Evolutionary conservation across 2,797 vertebrate genomes (phyloP), one percentile per base, ranked within the genome.

Genomic region (Premnoplex brunnescens): DNA sequence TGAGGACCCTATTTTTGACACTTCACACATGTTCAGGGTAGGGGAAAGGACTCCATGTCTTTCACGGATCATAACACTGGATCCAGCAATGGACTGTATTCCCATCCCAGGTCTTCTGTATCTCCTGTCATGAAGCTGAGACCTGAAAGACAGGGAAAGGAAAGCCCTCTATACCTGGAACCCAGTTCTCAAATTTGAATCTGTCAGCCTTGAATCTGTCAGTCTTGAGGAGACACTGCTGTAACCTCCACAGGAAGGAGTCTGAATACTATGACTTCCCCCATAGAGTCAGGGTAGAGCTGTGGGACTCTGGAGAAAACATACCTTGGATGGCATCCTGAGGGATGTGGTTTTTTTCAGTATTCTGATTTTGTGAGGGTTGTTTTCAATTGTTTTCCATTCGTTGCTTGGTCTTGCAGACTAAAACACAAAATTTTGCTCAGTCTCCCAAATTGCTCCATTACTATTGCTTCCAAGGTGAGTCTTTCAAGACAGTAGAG

Each of bases 1-100:
- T 54, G 60, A 64, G 54, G 12, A 67, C 27, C 30, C 14, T 7
- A 4, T 54, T 85, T 91, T 41, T 79, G 49, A 12, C 59, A 28
- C 39, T 10, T 81, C 32, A 23, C 18, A 14, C 17, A 5, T 60
- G 15, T 17, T 7, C 16, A 75, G 14, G 43, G 14, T 17, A 78
- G 60, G 63, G 34, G 21, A 67, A 46, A 68, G 14, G 41, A 12
- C 7, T 4, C 10, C 0, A 0, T 41, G 14, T 68, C 28, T 80
- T 67, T 41, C 23, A 37, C 16, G 11, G 7, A 56, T 88, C 5
- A 0, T 28, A 30, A 14, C 51, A 37, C 21, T 74, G 63, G 34
- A 73, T 86, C n/a, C 54, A 79, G 63, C 20, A 75, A 24, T 19
- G 26, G n/a, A 28, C 63, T 62, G 20, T 36, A 64, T 62, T 92